Percentiles rank a stretch among this genome's conserved stretches.
Conservation (phyloP, 2,797 vertebrate species). For the Crocodylus rhombifer region DNA sequence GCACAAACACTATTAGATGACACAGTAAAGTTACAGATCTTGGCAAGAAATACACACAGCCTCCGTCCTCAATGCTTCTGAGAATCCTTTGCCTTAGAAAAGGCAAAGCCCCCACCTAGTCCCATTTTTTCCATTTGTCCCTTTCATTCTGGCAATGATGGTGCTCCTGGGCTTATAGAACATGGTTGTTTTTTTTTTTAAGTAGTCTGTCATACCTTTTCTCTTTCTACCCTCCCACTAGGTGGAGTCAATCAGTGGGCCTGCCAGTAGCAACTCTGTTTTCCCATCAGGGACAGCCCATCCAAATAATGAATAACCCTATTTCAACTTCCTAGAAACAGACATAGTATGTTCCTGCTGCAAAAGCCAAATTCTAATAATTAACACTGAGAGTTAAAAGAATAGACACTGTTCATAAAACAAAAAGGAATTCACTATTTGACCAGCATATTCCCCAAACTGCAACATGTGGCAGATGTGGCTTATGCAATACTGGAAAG, state of each 20-base stretch:
- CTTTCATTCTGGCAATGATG: too few species aligned
- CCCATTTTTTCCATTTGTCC: too few species aligned
- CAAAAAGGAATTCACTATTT: background rate
- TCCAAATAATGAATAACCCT: background rate
- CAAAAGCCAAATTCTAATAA: background rate
- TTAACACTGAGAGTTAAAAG: background rate
- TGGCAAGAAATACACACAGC: too few species aligned
- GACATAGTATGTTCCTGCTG: background rate
- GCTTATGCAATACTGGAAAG: background rate
- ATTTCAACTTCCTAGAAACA: background rate
- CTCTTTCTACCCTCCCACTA: background rate
- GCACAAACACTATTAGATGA: too few species aligned
- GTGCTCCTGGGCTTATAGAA: too few species aligned
- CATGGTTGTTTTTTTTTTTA: background rate
- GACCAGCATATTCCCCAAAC: background rate
- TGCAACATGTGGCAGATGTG: accelerated
- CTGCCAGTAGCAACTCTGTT: background rate
- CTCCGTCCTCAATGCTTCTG: too few species aligned
- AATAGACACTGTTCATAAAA: background rate
- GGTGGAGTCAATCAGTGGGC: background rate
- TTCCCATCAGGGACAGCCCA: accelerated
- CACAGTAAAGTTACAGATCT: too few species aligned
- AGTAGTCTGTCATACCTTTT: background rate
- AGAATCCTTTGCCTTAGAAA: too few species aligned
- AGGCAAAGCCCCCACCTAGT: too few species aligned